Percentiles rank a stretch among this genome's conserved stretches.
Conservation (phyloP, 2,888 invertebrate species). For the Aplocera efformata region DNA sequence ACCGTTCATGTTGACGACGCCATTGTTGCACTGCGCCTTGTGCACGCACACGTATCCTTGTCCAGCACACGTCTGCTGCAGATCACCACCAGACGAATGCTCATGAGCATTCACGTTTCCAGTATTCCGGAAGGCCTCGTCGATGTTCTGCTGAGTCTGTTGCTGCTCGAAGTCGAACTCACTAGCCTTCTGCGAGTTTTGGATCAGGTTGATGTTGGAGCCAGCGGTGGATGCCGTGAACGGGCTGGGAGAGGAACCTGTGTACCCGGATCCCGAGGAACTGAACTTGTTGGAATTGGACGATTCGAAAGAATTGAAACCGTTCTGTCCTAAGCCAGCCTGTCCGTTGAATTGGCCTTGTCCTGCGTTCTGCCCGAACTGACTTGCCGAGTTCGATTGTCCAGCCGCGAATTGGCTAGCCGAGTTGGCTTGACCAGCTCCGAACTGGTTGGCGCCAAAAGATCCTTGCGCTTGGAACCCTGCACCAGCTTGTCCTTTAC, state of each 20-base stretch:
- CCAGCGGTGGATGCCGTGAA: slow-evolving; percentile 54
- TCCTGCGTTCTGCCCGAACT: slow-evolving; percentile 6
- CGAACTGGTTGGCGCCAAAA: slow-evolving; percentile 17
- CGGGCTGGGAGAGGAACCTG: slow-evolving; percentile 63
- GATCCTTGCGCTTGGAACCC: slow-evolving; percentile 24
- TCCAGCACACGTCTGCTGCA: slow-evolving; percentile 79
- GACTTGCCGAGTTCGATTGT: background rate
- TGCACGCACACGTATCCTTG: slow-evolving; percentile 82
- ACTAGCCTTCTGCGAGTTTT: slow-evolving; percentile 51
- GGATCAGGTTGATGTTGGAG: slow-evolving; percentile 58
- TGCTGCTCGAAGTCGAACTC: slow-evolving; percentile 59
- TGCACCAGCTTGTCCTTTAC: slow-evolving; percentile 22
- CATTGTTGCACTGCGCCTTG: slow-evolving; percentile 81
- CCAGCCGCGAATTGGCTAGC: slow-evolving; percentile 10
- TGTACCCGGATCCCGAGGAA: slow-evolving; percentile 42
- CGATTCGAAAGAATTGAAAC: slow-evolving; percentile 26
- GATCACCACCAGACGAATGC: slow-evolving; percentile 47
- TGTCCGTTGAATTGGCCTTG: slow-evolving; percentile 2
- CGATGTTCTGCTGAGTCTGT: slow-evolving; percentile 58
- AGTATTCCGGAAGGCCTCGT: slow-evolving; percentile 57
- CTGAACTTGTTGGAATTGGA: slow-evolving; percentile 40
- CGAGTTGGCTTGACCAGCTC: slow-evolving; percentile 18
- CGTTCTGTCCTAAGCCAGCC: slow-evolving; percentile 29
- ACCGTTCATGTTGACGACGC: slow-evolving; percentile 76
- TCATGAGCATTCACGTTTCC: slow-evolving; percentile 54